Evolutionary conservation across 1,140 invertebrate genomes (phyloP).

Genomic region (Brachionus angularis): DNA sequence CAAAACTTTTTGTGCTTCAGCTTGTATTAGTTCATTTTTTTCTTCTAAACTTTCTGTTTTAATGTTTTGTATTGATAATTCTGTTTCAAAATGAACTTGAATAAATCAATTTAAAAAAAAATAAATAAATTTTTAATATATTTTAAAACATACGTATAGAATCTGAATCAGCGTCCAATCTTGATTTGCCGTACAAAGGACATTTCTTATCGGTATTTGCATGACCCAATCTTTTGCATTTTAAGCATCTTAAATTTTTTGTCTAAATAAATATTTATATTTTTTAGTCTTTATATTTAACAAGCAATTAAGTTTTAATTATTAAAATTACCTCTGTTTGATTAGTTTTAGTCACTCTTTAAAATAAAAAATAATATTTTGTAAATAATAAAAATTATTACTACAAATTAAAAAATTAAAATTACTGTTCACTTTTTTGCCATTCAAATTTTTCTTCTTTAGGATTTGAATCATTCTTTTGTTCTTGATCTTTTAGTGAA

Average conservation of each 20-base stretch:
- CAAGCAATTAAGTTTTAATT: constrained; percentile 79
- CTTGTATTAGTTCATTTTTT: not conserved
- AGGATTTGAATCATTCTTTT: not conserved
- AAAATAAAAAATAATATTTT: not conserved
- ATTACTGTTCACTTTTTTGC: no score
- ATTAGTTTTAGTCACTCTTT: not conserved
- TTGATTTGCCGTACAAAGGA: constrained; percentile 68
- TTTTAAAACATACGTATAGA: not conserved
- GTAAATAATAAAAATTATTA: constrained; percentile 63
- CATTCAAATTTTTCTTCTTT: constrained; percentile 94
- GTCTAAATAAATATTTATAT: no score
- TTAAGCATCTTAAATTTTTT: constrained; percentile 94
- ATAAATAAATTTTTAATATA: not conserved
- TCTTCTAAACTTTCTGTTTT: no score
- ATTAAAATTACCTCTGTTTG: not conserved
- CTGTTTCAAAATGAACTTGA: not conserved
- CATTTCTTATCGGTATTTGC: constrained; percentile 98
- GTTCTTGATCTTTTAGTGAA: constrained; percentile 61
- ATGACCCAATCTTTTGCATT: constrained; percentile 98
- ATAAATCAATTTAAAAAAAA: no score
- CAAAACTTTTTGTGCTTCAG: not conserved
- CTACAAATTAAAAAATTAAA: no score
- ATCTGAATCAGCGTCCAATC: constrained; percentile 11
- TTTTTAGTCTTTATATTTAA: constrained; percentile 96
- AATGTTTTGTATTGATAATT: not conserved